These are phyloP conservation scores for Drosophila kokeensis DNA, from an alignment of 2,888 invertebrate genomes.

Conservation along the genomic window DNA sequence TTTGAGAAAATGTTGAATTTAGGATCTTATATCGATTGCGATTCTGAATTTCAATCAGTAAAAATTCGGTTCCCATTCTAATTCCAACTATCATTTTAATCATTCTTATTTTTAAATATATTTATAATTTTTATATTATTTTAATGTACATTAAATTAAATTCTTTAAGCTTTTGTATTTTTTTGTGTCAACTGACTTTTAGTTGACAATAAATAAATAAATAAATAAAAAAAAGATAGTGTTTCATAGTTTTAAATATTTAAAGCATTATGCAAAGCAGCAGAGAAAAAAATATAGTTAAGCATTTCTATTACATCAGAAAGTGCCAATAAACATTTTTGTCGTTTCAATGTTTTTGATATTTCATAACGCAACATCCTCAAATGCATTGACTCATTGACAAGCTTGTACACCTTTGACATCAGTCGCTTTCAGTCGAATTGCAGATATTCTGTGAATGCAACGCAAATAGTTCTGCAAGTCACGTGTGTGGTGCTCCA, in stretches of 20 bases:
- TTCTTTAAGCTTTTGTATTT: no score
- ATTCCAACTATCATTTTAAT: no score
- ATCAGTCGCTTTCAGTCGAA: no score
- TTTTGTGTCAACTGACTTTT: no score
- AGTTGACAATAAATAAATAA: no score
- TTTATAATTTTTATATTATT: no score
- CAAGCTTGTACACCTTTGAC: not conserved
- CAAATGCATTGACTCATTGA: not conserved
- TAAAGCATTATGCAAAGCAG: not conserved
- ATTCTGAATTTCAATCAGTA: not conserved
- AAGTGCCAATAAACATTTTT: not conserved
- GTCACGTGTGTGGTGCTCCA: constrained; percentile 47
- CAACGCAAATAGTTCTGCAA: constrained; percentile 2
- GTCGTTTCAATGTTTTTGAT: not conserved
- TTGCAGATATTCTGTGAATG: not conserved
- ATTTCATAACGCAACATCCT: not conserved
- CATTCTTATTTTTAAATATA: no score
- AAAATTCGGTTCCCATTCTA: not conserved
- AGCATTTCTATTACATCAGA: not conserved
- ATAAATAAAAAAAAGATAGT: no score
- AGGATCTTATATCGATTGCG: accelerated
- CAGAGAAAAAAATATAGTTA: not conserved
- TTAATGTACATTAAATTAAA: no score
- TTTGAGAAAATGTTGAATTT: not conserved
- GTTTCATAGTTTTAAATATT: not conserved